These are phyloP conservation scores for Clunio marinus DNA, from an alignment of 2,888 invertebrate species.

Conservation along the genomic window DNA sequence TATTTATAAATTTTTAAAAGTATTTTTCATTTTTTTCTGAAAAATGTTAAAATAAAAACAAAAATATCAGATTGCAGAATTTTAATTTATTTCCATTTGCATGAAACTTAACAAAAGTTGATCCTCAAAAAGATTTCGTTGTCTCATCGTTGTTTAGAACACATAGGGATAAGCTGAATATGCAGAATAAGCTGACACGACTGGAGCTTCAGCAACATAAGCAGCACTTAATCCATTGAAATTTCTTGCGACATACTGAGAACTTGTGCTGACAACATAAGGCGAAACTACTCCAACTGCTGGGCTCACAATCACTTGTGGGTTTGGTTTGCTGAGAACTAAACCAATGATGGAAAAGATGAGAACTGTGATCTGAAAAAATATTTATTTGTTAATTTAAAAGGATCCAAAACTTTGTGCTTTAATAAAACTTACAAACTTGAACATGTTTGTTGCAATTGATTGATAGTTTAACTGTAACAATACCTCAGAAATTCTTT, in stretches of 20 bases:
- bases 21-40: too few species aligned
- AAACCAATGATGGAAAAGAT: slow-evolving; percentile 45
- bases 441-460: slow-evolving; percentile 45
- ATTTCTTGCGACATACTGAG: slow-evolving; percentile 58
- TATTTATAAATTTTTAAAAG: too few species aligned
- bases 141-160: neutral
- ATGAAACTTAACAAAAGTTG: too few species aligned
- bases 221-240: slow-evolving; percentile 55
- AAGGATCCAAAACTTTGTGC: neutral
- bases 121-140: too few species aligned
- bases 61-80: too few species aligned
- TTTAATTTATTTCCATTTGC: too few species aligned
- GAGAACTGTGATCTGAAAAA: slow-evolving; percentile 42
- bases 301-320: slow-evolving; percentile 45
- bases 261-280: slow-evolving; percentile 57
- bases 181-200: slow-evolving; percentile 45
- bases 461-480: slow-evolving; percentile 13
- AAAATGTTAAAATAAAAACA: too few species aligned
- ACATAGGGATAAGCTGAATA: slow-evolving; percentile 44
- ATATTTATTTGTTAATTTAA: slow-evolving; percentile 1
- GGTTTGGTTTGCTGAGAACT: slow-evolving; percentile 43
- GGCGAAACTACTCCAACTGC: slow-evolving; percentile 49
- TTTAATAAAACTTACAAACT: slow-evolving; percentile 45
- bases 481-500: too few species aligned
- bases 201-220: slow-evolving; percentile 47